A percentile compares a stretch with the other conserved stretches of the same genome.
phyloP scores from a whole-genome alignment of 2,888 invertebrate species.

The Laothoe populi region DNA sequence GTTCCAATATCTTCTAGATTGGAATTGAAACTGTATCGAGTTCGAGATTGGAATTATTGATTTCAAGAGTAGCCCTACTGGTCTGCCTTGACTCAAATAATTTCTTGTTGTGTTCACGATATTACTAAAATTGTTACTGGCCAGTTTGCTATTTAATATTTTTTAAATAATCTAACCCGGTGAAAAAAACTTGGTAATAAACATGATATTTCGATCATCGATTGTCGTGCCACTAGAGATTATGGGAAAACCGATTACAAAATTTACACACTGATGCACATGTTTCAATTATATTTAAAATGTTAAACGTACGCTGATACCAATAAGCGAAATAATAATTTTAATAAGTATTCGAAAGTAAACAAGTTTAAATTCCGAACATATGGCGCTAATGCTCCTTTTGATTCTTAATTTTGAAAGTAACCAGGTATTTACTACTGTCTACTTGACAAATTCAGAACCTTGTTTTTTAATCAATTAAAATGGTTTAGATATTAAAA shows the following conservation, averaged over 20 bases:
- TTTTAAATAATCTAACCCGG: constrained; percentile 1
- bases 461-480: too few relatives aligned
- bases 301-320: not conserved
- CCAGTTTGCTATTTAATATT: not conserved
- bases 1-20: too few relatives aligned
- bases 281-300: not conserved
- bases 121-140: not conserved
- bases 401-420: not conserved
- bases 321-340: constrained; percentile 1
- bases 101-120: constrained; percentile 20
- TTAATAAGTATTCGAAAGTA: constrained; percentile 22
- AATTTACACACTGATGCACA: too few relatives aligned
- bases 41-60: too few relatives aligned
- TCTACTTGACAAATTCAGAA: too few relatives aligned
- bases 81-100: constrained; percentile 51
- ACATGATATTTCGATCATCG: constrained; percentile 4
- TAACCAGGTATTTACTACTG: not conserved
- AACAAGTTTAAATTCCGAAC: constrained; percentile 4
- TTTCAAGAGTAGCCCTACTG: too few relatives aligned
- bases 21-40: too few relatives aligned
- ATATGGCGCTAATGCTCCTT: not conserved
- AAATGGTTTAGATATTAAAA: not conserved
- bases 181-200: constrained; percentile 11
- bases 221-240: not conserved
- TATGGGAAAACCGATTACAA: not conserved